A percentile compares a stretch with the other conserved stretches of the same genome.
Evolutionary conservation across 2,113 vertebrate species (phyloP).

Genomic region (Spermophilus dauricus): DNA sequence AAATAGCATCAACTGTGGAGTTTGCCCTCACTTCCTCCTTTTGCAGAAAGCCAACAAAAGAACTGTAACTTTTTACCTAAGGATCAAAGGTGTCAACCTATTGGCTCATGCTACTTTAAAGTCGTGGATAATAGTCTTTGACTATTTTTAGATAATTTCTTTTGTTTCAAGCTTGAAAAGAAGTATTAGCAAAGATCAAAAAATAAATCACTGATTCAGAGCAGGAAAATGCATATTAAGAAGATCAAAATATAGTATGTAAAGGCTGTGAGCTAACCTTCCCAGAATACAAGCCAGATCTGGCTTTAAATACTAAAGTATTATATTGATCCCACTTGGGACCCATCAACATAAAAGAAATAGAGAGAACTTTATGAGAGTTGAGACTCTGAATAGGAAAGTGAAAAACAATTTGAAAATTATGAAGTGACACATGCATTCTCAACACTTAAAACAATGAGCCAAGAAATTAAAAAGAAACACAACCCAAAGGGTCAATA

Average conservation of each 20-base stretch:
- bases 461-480: not conserved
- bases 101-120: conserved; percentile 71
- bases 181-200: conserved; percentile 79
- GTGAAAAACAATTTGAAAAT: conserved; percentile 12
- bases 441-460: conserved; percentile 40
- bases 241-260: conserved; percentile 71
- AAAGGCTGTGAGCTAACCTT: conserved; percentile 64
- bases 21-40: conserved; percentile 71
- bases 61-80: conserved; percentile 75
- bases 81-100: conserved; percentile 78
- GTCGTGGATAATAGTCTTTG: conserved; percentile 55
- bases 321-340: not conserved
- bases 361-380: not conserved
- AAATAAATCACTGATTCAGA: conserved; percentile 78
- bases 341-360: conserved; percentile 53
- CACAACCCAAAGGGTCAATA: not conserved
- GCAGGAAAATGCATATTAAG: conserved; percentile 77
- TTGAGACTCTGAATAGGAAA: conserved; percentile 36
- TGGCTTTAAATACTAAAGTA: conserved; percentile 29
- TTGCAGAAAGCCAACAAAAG: conserved; percentile 75
- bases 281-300: conserved; percentile 61
- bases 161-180: conserved; percentile 79
- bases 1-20: conserved; percentile 42
- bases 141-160: conserved; percentile 81
- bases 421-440: not conserved